Evolutionary conservation across 1,140 invertebrate genomes (phyloP), one percentile per base, ranked within the genome.

Genomic region (Drosophila pandora): DNA sequence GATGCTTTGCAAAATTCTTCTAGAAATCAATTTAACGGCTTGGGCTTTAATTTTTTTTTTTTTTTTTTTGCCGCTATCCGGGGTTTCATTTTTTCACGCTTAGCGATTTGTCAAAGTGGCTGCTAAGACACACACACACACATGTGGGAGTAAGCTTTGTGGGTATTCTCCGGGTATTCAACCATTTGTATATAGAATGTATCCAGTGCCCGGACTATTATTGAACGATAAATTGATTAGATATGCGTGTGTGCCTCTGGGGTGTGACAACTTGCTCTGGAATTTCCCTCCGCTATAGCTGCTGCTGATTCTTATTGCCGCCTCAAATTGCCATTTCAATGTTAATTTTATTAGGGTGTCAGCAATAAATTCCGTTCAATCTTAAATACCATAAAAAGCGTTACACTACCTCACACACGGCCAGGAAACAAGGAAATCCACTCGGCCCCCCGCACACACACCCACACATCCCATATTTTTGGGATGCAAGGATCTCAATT

Each of bases 301-400:
- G 76, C 23, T 49, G 56, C 72, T 84, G 82, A 71, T 78, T 69
- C 83, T 83, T 76, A 87, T 87, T 87, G 83, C 76, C 71, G 79
- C 83, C 83, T 89, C 84, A 85, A 90, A 90, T 90, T 90, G 84
- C 79, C 84, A 89, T 90, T 90, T 79, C 84, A 78, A 90, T 90
- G 89, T 87, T 90, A 90, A 90, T 90, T 90, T 90, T 90, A 90
- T 90, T 90, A 83, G 82, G 83, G 81, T 90, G 89, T 87, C 76
- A 85, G 76, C 80, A 73, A 90, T 90, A 90, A 90, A 90, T 90
- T 90, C 64, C 68, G 72, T 79, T 89, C 84, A 90, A 90, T 90
- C 88, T 90, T 90, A 90, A 90, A 90, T 90, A 84, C 81, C 78
- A 85, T 90, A 88, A 88, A 88, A 88, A 88, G 47, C 83, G 79